phyloP scores from a whole-genome alignment of 35 echinoderm and acorn worm genomes.

The Strongylocentrotus purpuratus region DNA sequence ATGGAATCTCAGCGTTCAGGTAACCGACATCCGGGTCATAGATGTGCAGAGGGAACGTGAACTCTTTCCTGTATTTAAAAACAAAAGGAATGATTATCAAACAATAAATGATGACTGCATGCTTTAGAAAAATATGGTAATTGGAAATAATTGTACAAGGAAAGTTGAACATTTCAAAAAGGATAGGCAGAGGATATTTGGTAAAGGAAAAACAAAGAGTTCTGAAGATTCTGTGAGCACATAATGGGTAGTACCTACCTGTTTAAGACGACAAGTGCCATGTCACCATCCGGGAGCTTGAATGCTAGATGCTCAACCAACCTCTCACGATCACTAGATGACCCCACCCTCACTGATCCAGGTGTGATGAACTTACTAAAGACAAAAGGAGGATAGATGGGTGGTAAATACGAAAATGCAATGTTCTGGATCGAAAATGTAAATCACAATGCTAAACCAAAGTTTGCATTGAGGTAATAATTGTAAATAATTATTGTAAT shows the following conservation, averaged over 20 bases:
- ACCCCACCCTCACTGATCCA: conserved; percentile 74
- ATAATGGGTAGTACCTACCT: conserved; percentile 25
- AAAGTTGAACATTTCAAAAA: no score
- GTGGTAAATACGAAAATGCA: no score
- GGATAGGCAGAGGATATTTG: no score
- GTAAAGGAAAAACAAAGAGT: no score
- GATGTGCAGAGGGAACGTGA: conserved; percentile 37
- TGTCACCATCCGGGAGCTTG: conserved; percentile 71
- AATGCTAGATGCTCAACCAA: conserved; percentile 63
- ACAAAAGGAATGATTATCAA: neutral
- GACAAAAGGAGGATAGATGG: neutral
- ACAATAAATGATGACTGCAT: no score
- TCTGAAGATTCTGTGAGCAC: neutral
- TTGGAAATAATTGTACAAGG: no score
- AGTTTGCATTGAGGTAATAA: no score
- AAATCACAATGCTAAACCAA: no score
- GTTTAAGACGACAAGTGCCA: conserved; percentile 73
- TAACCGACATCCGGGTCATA: conserved; percentile 52
- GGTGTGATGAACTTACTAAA: conserved; percentile 88
- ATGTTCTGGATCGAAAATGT: no score
- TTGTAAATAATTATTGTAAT: no score
- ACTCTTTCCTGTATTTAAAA: conserved; percentile 20
- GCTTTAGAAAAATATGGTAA: no score
- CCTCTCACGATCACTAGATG: neutral
- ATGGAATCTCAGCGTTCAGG: conserved; percentile 53